These are phyloP conservation scores for Thumatha senex DNA, from an alignment of 2,888 invertebrate genomes.

Conservation along the genomic window DNA sequence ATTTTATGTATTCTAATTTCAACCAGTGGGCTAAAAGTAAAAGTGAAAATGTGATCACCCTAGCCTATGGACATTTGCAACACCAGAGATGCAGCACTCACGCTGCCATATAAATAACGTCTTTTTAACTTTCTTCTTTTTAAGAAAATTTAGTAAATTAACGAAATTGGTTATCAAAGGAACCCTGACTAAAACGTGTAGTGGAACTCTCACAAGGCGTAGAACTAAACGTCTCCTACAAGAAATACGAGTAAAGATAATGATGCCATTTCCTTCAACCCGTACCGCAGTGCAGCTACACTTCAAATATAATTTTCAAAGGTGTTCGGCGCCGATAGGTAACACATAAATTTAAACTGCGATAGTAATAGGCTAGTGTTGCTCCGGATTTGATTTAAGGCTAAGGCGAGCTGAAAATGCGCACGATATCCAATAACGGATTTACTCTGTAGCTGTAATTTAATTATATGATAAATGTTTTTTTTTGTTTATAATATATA, in stretches of 20 bases:
- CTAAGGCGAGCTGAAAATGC: constrained; percentile 53
- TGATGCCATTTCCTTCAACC: constrained; percentile 75
- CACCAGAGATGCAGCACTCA: too few relatives aligned
- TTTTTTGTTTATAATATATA: too few relatives aligned
- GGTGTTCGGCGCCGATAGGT: constrained; percentile 70
- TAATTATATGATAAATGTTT: constrained; percentile 24
- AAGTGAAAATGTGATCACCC: too few relatives aligned
- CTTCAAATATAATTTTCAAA: constrained; percentile 75
- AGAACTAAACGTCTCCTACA: constrained; percentile 64
- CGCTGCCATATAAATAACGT: too few relatives aligned
- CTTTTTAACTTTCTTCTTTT: too few relatives aligned
- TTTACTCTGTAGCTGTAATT: constrained; percentile 38
- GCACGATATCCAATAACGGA: constrained; percentile 48
- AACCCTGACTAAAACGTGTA: constrained; percentile 39
- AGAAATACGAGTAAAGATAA: constrained; percentile 78
- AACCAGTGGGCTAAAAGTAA: too few relatives aligned
- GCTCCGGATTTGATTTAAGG: constrained; percentile 65
- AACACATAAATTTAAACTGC: constrained; percentile 74
- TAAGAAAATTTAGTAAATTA: too few relatives aligned
- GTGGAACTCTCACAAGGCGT: constrained; percentile 51
- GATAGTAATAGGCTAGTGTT: constrained; percentile 69
- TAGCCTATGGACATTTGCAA: too few relatives aligned
- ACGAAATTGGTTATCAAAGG: constrained; percentile 1
- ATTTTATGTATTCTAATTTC: too few relatives aligned
- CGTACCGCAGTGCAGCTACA: constrained; percentile 68